Evolutionary conservation across 2,113 vertebrate genomes (phyloP).

Genomic region (Cranoglanis bouderius): DNA sequence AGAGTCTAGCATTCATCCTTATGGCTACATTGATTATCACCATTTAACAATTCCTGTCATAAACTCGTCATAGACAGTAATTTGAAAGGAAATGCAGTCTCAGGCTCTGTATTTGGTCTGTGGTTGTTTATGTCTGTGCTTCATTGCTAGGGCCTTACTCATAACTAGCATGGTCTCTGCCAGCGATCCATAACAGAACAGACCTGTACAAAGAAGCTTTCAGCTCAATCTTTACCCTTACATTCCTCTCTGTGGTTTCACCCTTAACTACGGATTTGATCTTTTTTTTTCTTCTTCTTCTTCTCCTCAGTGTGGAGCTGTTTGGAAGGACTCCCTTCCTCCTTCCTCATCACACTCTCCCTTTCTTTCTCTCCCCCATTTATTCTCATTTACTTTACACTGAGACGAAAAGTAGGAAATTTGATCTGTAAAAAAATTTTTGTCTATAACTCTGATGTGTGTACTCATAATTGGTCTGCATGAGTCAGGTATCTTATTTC

Average conservation of each 20-base stretch:
- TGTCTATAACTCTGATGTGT: not conserved
- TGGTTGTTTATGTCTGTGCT: not conserved
- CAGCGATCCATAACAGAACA: not conserved
- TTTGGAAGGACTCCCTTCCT: not conserved
- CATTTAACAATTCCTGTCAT: not conserved
- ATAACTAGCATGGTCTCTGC: not conserved
- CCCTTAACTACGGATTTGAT: not conserved
- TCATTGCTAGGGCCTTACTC: not conserved
- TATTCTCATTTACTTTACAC: slow-evolving; percentile 8
- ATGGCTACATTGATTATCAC: not conserved
- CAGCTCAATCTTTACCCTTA: not conserved
- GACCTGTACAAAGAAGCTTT: slow-evolving; percentile 18
- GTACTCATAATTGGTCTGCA: not conserved
- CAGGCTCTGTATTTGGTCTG: not conserved
- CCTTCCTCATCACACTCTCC: not conserved
- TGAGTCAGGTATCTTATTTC: not conserved
- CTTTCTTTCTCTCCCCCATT: not conserved
- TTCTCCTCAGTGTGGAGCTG: not conserved
- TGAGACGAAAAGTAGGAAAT: not conserved
- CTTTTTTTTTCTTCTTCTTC: not conserved
- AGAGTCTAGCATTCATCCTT: not conserved
- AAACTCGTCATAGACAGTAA: not conserved
- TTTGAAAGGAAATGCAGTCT: not conserved
- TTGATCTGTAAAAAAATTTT: not conserved
- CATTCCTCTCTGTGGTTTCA: not conserved